A percentile compares a stretch with the other conserved stretches of the same genome.
These are phyloP conservation scores for Heliconius eleuchia DNA, from an alignment of 1,140 invertebrate species.

Conservation along the genomic window DNA sequence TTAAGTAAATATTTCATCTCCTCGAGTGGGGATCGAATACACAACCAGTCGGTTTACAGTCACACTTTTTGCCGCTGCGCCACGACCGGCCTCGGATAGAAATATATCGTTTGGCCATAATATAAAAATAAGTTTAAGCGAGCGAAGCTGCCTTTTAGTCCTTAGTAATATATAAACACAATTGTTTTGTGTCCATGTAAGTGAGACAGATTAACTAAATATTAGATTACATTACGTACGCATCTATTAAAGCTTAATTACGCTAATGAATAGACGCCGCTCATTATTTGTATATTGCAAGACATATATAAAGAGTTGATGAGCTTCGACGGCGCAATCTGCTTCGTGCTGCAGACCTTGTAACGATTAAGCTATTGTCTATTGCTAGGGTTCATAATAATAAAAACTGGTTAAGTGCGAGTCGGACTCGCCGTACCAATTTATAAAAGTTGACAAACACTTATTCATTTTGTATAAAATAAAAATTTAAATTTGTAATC, in stretches of 20 bases:
- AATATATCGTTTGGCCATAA: too few relatives aligned
- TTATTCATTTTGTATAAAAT: too few relatives aligned
- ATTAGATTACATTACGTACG: slow-evolving; percentile 16
- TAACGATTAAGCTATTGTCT: slow-evolving; percentile 45
- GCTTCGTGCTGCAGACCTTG: slow-evolving; percentile 47
- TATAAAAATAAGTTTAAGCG: too few relatives aligned
- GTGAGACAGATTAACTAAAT: slow-evolving; percentile 23
- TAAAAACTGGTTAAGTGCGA: neutral
- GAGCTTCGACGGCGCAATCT: slow-evolving; percentile 41
- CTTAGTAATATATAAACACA: neutral
- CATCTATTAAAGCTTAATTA: slow-evolving; percentile 56
- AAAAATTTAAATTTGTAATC: too few relatives aligned
- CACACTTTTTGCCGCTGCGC: too few relatives aligned
- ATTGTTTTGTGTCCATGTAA: neutral
- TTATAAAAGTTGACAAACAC: too few relatives aligned
- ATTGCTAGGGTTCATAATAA: slow-evolving; percentile 36
- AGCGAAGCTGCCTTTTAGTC: too few relatives aligned
- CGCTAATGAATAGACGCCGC: slow-evolving; percentile 53
- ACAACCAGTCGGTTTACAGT: too few relatives aligned
- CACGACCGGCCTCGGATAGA: too few relatives aligned
- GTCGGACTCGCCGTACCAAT: too few relatives aligned
- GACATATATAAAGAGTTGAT: slow-evolving; percentile 37
- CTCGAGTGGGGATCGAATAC: too few relatives aligned
- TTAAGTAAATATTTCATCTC: too few relatives aligned
- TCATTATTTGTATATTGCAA: slow-evolving; percentile 49